phyloP scores from a whole-genome alignment of 1,140 invertebrate genomes.

The Globodera ellingtonae region DNA sequence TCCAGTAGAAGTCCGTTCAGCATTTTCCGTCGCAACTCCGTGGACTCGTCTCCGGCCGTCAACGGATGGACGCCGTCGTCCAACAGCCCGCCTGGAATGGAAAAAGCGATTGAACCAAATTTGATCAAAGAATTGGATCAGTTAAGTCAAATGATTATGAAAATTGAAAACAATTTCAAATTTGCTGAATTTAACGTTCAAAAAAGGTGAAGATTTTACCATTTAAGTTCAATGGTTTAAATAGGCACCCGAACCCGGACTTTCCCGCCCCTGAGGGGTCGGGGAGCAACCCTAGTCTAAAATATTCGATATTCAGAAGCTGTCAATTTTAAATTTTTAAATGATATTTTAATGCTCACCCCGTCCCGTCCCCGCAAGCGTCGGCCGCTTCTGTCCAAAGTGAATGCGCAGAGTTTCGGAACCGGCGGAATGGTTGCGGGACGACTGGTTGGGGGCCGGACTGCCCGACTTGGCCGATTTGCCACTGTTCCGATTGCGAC shows the following conservation, averaged over 20 bases:
- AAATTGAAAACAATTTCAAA: too few relatives aligned
- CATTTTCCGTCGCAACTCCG: conserved; percentile 11
- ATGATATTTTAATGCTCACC: too few relatives aligned
- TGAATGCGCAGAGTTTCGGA: conserved; percentile 59
- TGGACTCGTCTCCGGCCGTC: not conserved
- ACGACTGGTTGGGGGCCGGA: conserved; percentile 20
- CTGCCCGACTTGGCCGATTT: conserved; percentile 25
- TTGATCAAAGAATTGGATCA: conserved; percentile 15
- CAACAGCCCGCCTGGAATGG: not conserved
- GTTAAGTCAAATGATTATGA: not conserved
- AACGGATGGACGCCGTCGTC: not conserved
- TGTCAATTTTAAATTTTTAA: too few relatives aligned
- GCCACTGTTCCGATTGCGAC: conserved; percentile 9
- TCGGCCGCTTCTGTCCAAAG: conserved; percentile 52
- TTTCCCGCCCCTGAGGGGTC: not conserved
- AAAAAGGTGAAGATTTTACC: too few relatives aligned
- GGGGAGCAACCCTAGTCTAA: too few relatives aligned
- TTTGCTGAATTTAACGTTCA: too few relatives aligned
- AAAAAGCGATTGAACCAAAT: not conserved
- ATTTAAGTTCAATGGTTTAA: too few relatives aligned
- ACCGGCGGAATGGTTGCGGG: conserved; percentile 39
- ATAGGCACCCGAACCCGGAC: not conserved
- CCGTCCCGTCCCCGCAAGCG: not conserved
- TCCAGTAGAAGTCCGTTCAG: conserved; percentile 1
- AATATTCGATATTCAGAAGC: too few relatives aligned